These are phyloP conservation scores for Aviceda leuphotes DNA, from an alignment of 2,797 vertebrate species.

Conservation along the genomic window DNA sequence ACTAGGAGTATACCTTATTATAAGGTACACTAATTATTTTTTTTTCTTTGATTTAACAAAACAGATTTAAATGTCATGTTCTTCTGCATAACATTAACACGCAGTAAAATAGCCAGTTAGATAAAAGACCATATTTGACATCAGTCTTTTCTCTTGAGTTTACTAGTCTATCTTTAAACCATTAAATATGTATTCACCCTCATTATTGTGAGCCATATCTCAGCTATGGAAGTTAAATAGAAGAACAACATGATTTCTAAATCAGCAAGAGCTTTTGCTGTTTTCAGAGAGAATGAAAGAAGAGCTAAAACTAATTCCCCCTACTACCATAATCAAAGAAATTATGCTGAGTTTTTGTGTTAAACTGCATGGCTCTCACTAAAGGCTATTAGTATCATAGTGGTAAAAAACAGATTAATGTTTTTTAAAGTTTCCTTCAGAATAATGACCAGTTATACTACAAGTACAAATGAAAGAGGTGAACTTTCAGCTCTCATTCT, in stretches of 20 bases:
- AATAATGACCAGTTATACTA: background rate
- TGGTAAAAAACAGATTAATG: background rate
- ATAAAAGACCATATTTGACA: background rate
- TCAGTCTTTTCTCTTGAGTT: background rate
- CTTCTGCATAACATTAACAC: background rate
- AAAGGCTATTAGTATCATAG: background rate
- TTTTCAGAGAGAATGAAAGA: background rate
- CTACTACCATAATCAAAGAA: background rate
- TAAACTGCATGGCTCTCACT: background rate
- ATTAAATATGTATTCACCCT: background rate
- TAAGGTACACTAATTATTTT: background rate
- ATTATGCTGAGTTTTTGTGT: background rate
- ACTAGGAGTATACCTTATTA: background rate
- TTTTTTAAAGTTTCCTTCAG: background rate
- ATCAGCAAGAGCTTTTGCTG: background rate
- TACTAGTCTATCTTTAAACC: background rate
- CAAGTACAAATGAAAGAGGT: background rate
- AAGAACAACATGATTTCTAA: background rate
- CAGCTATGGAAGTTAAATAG: background rate
- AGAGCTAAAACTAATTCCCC: background rate
- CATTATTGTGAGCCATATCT: background rate
- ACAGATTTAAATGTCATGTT: background rate
- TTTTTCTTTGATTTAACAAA: background rate
- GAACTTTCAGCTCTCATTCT: background rate
- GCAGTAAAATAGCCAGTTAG: background rate